Evolutionary conservation across 2,888 invertebrate species (phyloP).

Genomic region (Lomographa bimaculata): DNA sequence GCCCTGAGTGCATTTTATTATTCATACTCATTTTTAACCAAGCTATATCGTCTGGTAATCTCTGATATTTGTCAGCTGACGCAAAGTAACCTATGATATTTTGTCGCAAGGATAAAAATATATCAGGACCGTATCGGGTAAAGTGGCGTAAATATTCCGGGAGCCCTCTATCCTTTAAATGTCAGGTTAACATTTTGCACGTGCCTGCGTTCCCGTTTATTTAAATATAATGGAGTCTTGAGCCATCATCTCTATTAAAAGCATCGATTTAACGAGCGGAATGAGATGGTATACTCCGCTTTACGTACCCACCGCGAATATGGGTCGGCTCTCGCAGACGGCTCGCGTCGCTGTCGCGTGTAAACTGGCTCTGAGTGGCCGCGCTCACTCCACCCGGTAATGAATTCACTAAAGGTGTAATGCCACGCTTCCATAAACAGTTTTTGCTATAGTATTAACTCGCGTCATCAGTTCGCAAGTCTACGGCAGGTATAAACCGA

Average conservation of each 20-base stretch:
- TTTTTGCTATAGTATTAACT: constrained; percentile 37
- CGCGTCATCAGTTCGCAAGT: constrained; percentile 23
- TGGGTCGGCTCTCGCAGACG: constrained; percentile 57
- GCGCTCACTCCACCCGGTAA: constrained; percentile 41
- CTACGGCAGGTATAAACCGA: constrained; percentile 16
- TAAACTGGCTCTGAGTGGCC: constrained; percentile 41
- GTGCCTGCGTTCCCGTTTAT: constrained; percentile 54
- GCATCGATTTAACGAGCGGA: constrained; percentile 74
- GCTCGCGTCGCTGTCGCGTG: constrained; percentile 36
- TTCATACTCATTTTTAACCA: no score
- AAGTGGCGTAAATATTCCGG: constrained; percentile 29
- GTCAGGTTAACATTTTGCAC: constrained; percentile 60
- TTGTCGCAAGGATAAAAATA: constrained; percentile 38
- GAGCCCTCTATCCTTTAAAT: constrained; percentile 43
- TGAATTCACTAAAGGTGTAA: constrained; percentile 53
- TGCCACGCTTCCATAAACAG: constrained; percentile 45
- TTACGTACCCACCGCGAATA: constrained; percentile 48
- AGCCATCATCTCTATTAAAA: constrained; percentile 75
- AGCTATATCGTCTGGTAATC: no score
- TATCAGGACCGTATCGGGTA: constrained; percentile 32
- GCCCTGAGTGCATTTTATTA: constrained; percentile 6
- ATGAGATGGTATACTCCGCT: constrained; percentile 52
- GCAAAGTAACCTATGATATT: constrained; percentile 37
- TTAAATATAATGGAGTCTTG: constrained; percentile 63
- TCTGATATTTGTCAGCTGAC: no score